Conservation (phyloP, 2,113 vertebrate genomes). For the Illadopsis cleaveri region DNA sequence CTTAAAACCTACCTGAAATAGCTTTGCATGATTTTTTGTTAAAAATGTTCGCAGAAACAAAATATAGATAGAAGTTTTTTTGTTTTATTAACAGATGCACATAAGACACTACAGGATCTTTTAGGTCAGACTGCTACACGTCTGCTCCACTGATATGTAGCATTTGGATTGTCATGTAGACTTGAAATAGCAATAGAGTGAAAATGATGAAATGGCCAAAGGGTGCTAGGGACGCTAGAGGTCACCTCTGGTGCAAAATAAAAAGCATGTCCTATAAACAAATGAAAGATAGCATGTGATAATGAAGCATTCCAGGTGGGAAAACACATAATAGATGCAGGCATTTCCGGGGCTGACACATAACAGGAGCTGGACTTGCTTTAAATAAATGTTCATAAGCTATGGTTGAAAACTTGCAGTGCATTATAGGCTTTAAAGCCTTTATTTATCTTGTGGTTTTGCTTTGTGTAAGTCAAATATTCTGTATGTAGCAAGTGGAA, state of each 20-base stretch:
- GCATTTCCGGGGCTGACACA: not conserved
- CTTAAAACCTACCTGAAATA: not conserved
- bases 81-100: not conserved
- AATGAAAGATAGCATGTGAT: not conserved
- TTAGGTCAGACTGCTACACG: not conserved
- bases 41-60: not conserved
- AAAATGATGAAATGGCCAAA: not conserved
- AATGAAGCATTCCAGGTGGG: not conserved
- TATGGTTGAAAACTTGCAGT: not conserved
- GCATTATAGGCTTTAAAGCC: not conserved
- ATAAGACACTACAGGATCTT: not conserved
- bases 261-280: not conserved
- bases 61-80: not conserved
- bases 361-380: not conserved
- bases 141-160: not conserved
- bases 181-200: not conserved
- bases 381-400: not conserved
- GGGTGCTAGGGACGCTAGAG: not conserved
- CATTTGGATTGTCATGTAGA: not conserved
- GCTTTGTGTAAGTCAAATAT: not conserved
- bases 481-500: not conserved
- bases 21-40: not conserved
- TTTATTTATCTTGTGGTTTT: not conserved
- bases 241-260: not conserved
- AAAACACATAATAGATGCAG: not conserved